These are phyloP conservation scores for Scolopax rusticola DNA, from an alignment of 2,797 vertebrate species.

Conservation along the genomic window DNA sequence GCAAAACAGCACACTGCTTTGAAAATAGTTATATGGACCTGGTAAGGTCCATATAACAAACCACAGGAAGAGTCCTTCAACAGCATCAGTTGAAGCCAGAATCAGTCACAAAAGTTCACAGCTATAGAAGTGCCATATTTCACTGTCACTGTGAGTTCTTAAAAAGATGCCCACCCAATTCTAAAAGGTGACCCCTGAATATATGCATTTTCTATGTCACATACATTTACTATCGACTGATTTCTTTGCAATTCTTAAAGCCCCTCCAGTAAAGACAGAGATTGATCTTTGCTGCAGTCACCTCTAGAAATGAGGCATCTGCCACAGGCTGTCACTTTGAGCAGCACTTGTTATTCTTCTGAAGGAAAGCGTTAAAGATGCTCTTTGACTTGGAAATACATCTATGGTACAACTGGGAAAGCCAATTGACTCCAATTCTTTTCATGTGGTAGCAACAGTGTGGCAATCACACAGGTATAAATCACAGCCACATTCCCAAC, in stretches of 20 bases:
- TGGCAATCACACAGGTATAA: not conserved
- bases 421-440: not conserved
- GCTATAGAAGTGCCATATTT: not conserved
- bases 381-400: not conserved
- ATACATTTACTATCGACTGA: slow-evolving; percentile 11
- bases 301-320: not conserved
- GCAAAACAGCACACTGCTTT: not conserved
- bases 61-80: not conserved
- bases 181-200: not conserved
- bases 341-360: not conserved
- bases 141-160: not conserved
- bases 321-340: slow-evolving; percentile 18
- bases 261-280: not conserved
- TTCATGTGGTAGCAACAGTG: not conserved
- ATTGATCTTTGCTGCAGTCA: slow-evolving; percentile 31
- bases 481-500: not conserved
- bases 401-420: not conserved
- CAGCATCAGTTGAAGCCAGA: not conserved
- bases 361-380: not conserved
- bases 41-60: not conserved
- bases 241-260: slow-evolving; percentile 43
- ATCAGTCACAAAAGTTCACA: not conserved
- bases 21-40: not conserved
- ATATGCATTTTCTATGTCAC: not conserved
- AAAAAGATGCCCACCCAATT: not conserved